Evolutionary conservation across 2,113 vertebrate genomes (phyloP).

Genomic region (Neodontobutis hainanensis): DNA sequence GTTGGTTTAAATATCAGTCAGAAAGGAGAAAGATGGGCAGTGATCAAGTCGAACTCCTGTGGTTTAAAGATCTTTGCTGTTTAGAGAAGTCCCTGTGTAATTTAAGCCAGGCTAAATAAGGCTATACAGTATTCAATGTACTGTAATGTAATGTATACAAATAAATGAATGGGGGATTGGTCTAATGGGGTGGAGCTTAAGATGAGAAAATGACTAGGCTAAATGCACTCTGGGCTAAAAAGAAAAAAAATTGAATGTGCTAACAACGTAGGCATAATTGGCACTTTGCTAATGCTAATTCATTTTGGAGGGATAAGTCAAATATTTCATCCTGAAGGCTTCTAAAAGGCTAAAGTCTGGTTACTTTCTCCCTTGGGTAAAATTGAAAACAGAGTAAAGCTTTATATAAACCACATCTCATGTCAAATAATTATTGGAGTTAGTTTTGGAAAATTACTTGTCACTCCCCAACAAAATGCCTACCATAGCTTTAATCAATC

Average conservation of each 20-base stretch:
- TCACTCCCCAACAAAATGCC: not conserved
- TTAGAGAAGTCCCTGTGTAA: constrained; percentile 8
- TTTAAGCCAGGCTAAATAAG: constrained; percentile 7
- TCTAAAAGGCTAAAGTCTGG: not conserved
- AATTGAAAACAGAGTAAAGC: too few relatives aligned
- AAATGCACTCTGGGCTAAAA: not conserved
- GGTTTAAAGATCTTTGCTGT: constrained; percentile 39
- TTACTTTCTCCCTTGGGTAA: not conserved
- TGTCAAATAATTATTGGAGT: not conserved
- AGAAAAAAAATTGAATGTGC: too few relatives aligned
- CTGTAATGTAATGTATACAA: not conserved
- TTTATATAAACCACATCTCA: not conserved
- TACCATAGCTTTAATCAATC: not conserved
- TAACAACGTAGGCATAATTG: too few relatives aligned
- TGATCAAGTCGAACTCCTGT: constrained; percentile 36
- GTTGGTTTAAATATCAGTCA: constrained; percentile 66
- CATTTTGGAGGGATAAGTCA: too few relatives aligned
- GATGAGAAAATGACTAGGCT: constrained; percentile 17
- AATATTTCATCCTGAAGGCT: not conserved
- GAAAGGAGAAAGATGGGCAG: constrained; percentile 47
- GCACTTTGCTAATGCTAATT: too few relatives aligned
- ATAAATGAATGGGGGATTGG: constrained; percentile 8
- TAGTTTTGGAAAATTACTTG: not conserved
- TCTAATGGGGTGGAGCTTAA: constrained; percentile 11
- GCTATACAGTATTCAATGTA: constrained; percentile 6